Conservation (phyloP, 2,797 vertebrate genomes). For the Remorina albescens region DNA sequence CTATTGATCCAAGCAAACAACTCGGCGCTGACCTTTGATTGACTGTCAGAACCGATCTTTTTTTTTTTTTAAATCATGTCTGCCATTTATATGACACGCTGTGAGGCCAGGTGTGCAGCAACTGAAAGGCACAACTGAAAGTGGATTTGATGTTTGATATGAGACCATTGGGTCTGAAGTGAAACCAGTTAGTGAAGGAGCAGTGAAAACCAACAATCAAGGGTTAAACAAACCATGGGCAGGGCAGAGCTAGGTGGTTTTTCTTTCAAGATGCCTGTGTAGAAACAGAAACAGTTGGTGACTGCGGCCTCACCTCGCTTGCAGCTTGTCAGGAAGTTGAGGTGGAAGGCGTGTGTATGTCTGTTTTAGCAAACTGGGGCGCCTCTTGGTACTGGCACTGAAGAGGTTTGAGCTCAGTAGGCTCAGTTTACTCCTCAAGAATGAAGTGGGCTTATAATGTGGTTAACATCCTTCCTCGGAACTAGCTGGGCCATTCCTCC, state of each 20-base stretch:
- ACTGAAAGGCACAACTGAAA: background rate
- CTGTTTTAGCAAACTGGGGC: constrained; percentile 22
- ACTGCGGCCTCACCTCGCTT: constrained; percentile 49
- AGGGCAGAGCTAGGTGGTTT: background rate
- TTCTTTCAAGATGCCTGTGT: constrained; percentile 27
- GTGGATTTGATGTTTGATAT: background rate
- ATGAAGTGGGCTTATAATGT: constrained; percentile 74
- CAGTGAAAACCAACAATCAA: background rate
- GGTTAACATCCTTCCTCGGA: constrained; percentile 70
- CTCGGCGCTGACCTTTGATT: constrained; percentile 53
- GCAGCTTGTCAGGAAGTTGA: constrained; percentile 51
- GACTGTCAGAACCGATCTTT: constrained; percentile 1
- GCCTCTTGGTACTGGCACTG: constrained; percentile 28
- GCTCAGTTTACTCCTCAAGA: constrained; percentile 73
- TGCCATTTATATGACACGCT: background rate
- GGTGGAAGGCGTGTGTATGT: constrained; percentile 30
- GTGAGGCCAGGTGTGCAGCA: background rate
- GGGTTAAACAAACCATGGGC: background rate
- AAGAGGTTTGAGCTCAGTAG: constrained; percentile 39
- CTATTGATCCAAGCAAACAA: constrained; percentile 50
- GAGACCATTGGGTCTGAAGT: constrained; percentile 13
- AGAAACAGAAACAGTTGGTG: constrained; percentile 36
- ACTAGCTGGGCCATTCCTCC: constrained; percentile 46
- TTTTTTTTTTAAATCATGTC: constrained; percentile 23
- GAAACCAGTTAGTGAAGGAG: constrained; percentile 15